phyloP scores from a whole-genome alignment of 2,113 vertebrate species.

The Megaptera novaeangliae region DNA sequence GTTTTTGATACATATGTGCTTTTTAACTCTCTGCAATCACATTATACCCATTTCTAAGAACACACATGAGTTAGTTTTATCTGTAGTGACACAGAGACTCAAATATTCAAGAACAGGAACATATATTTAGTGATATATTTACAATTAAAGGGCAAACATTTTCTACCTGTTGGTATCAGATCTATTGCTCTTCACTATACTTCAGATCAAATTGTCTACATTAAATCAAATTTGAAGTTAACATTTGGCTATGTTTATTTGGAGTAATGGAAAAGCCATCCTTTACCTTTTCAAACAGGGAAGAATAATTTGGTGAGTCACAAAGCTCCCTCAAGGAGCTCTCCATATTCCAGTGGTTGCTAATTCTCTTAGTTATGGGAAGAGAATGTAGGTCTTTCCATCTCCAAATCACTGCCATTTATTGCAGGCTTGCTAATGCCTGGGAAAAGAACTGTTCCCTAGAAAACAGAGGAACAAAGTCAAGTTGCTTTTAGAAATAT shows the following conservation, averaged over 20 bases:
- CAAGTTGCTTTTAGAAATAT: background rate
- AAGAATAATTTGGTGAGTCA: background rate
- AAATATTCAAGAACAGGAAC: background rate
- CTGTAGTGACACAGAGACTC: background rate
- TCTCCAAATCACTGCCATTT: too few relatives aligned
- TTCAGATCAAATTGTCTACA: background rate
- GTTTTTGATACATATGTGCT: background rate
- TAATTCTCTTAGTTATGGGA: background rate
- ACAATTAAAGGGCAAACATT: background rate
- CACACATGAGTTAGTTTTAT: background rate
- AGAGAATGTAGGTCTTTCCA: background rate
- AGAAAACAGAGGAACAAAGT: background rate
- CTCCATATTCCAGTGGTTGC: background rate
- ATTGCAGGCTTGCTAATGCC: background rate
- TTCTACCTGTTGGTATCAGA: background rate
- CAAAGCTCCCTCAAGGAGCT: background rate
- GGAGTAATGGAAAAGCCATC: background rate
- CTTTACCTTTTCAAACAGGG: background rate
- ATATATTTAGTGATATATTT: background rate
- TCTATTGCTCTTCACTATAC: background rate
- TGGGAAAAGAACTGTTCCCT: background rate
- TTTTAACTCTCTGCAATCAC: background rate
- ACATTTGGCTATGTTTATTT: background rate
- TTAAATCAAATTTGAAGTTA: slow-evolving; percentile 25
- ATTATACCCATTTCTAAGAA: background rate